Conservation (phyloP, 2,888 invertebrate species). For the Tiliacea aurago region DNA sequence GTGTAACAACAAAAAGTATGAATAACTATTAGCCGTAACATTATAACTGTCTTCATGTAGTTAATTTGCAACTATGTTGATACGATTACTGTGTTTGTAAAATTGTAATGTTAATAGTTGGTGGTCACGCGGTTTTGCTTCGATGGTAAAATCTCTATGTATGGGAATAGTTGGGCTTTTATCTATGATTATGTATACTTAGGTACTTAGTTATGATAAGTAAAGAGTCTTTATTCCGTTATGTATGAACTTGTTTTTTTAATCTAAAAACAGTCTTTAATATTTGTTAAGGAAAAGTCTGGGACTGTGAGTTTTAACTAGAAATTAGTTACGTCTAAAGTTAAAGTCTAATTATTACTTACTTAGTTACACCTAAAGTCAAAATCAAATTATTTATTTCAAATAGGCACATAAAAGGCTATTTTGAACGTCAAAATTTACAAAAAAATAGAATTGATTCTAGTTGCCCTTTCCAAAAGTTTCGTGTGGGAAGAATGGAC, state of each 20-base stretch:
- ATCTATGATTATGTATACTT: neutral
- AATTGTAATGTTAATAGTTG: constrained; percentile 40
- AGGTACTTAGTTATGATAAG: neutral
- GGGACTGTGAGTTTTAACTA: neutral
- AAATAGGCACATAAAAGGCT: no score
- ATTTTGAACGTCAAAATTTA: no score
- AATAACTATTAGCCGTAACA: constrained; percentile 46
- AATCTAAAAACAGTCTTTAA: neutral
- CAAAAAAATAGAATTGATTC: no score
- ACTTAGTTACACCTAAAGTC: no score
- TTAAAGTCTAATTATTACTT: no score
- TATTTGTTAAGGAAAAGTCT: neutral
- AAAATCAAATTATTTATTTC: no score
- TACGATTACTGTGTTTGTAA: constrained; percentile 31
- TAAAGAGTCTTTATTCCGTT: neutral
- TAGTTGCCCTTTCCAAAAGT: no score
- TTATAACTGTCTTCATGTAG: constrained; percentile 49
- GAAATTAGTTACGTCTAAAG: no score
- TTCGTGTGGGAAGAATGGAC: no score
- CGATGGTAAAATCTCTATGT: constrained; percentile 13
- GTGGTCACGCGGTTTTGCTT: constrained; percentile 34
- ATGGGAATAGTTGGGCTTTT: neutral
- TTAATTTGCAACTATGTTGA: constrained; percentile 49
- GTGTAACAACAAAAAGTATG: constrained; percentile 54
- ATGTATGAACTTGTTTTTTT: no score